Evolutionary conservation across 2,797 vertebrate genomes (phyloP), one percentile per base, ranked within the genome.

Genomic region (Loris lydekkerianus): DNA sequence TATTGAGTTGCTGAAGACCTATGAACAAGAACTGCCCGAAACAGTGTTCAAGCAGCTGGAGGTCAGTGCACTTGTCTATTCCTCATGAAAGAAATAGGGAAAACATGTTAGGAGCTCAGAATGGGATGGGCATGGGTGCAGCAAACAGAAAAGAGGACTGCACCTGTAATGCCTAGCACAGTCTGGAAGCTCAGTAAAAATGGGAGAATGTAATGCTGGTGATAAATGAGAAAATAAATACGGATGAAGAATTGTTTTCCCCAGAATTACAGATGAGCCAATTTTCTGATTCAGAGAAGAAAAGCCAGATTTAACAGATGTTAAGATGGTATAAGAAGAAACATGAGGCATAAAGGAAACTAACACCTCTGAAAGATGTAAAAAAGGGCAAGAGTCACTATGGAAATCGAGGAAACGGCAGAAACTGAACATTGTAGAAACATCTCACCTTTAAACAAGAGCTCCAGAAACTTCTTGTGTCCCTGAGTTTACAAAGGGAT

Each of bases 11-110:
- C 98, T 99, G 97, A 99, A 98, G 97, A 97, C 96, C 1, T 99
- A 99, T 0, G 98, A 99, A 75, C 99, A 99, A 95, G 99, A 99
- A 72, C 97, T 99, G 76, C 99, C 99, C 0, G 99, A 99, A 21
- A 97, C 98, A 7, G 99, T 99, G 49, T 98, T 99, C 96, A 99
- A 98, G 95, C 99, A 99, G 87, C 97, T 99, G 69, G 98, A 99
- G 99, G 99, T 99, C 78, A 90, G 98, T 98, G 76, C 25, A 20
- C 53, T 1, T 9, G 23, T 60, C 11, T 60, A 69, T 81, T 86
- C 40, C 7, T 85, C 40, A 61, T 46, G 31, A 91, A 77, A 40
- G 29, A 56, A 34, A 61, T 0, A 63, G 23, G 49, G 49, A 53
- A 31, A 34, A 15, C 23, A 20, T 78, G 73, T 75, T 43, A 49